Conservation (phyloP, 2,888 invertebrate species). For the Prosapia bicincta region DNA sequence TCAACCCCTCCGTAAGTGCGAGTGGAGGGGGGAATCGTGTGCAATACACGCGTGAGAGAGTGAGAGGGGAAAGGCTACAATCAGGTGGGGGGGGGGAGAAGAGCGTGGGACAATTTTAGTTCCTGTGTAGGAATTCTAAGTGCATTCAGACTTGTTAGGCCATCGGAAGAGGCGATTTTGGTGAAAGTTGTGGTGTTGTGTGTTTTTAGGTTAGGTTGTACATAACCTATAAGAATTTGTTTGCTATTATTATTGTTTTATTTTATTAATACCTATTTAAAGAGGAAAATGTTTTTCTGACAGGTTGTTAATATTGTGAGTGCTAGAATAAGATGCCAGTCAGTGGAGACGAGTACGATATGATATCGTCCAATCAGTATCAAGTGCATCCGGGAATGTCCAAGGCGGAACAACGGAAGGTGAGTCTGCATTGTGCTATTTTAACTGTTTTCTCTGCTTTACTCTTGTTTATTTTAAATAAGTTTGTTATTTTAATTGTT, state of each 20-base stretch:
- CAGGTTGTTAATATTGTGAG: too few species aligned
- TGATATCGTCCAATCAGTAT: not conserved
- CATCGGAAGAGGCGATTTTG: not conserved
- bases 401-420: conserved; percentile 20
- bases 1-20: conserved; percentile 15
- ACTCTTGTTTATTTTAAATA: too few species aligned
- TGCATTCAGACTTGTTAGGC: not conserved
- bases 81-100: conserved; percentile 6
- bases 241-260: too few species aligned
- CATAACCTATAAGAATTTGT: not conserved
- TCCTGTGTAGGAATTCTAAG: conserved; percentile 21
- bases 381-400: conserved; percentile 19
- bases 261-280: too few species aligned
- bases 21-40: not conserved
- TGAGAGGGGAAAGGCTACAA: not conserved
- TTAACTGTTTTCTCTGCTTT: too few species aligned
- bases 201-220: not conserved
- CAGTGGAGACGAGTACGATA: conserved; percentile 20
- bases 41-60: conserved; percentile 17
- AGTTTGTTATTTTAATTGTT: too few species aligned
- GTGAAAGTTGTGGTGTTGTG: not conserved
- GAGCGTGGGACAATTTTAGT: conserved; percentile 25
- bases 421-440: conserved; percentile 9
- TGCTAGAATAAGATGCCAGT: conserved; percentile 7
- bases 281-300: not conserved